These are phyloP conservation scores for Lamproptera curius DNA, from an alignment of 2,888 invertebrate species.

Conservation along the genomic window DNA sequence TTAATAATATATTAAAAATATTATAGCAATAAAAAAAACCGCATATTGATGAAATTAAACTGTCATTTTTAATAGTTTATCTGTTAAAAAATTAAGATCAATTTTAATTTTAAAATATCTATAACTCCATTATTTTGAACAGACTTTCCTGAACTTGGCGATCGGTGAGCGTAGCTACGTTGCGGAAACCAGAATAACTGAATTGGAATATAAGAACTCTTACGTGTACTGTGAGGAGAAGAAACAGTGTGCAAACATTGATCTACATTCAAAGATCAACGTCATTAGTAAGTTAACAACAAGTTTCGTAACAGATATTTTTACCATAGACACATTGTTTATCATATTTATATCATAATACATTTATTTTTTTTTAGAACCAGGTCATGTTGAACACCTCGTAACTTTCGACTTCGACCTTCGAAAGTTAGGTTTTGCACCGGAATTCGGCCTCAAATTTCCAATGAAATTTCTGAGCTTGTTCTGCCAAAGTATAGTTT, in stretches of 20 bases:
- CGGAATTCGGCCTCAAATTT: slow-evolving; percentile 84
- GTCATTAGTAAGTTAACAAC: slow-evolving; percentile 51
- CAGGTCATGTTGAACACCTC: slow-evolving; percentile 77
- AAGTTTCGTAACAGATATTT: too few relatives aligned
- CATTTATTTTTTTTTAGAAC: slow-evolving; percentile 56
- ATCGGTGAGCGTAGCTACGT: slow-evolving; percentile 84
- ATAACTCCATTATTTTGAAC: too few relatives aligned
- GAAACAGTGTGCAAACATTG: slow-evolving; percentile 87
- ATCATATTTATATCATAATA: too few relatives aligned
- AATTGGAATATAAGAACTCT: slow-evolving; percentile 83
- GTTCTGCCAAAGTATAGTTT: slow-evolving; percentile 81
- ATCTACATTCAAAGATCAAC: slow-evolving; percentile 79
- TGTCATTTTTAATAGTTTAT: too few relatives aligned
- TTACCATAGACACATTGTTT: too few relatives aligned
- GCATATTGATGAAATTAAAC: too few relatives aligned
- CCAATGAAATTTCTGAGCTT: slow-evolving; percentile 78
- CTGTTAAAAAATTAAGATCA: too few relatives aligned
- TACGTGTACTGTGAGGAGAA: slow-evolving; percentile 88
- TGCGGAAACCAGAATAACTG: slow-evolving; percentile 83
- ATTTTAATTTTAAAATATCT: too few relatives aligned
- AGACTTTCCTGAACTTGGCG: slow-evolving; percentile 82
- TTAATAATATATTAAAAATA: too few relatives aligned
- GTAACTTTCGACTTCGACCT: slow-evolving; percentile 83
- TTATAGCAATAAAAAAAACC: neutral
- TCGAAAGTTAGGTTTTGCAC: slow-evolving; percentile 84